These are phyloP conservation scores for Carabus problematicus DNA, from an alignment of 2,888 invertebrate species.

Conservation along the genomic window DNA sequence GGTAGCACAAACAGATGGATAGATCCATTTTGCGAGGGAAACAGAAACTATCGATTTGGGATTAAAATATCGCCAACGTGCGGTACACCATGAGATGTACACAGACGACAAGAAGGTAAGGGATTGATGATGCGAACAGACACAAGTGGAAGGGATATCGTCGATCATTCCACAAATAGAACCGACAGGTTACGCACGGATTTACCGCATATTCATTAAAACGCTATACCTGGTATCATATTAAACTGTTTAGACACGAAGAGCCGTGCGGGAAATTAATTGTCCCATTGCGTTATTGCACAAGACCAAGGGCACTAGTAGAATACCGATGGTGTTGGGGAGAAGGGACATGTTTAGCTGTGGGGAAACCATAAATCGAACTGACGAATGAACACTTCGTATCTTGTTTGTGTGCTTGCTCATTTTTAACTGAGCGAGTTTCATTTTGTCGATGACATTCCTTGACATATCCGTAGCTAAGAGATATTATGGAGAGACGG, in stretches of 20 bases:
- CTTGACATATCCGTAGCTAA: no score
- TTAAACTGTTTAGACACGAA: constrained; percentile 39
- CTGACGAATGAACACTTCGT: constrained; percentile 7
- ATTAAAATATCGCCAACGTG: constrained; percentile 28
- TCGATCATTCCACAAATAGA: constrained; percentile 29
- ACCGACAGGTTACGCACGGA: constrained; percentile 23
- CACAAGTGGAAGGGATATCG: background rate
- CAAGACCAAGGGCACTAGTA: background rate
- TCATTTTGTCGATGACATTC: no score
- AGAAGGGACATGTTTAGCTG: background rate
- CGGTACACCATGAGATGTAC: background rate
- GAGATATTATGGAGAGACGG: no score
- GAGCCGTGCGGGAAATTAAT: constrained; percentile 28
- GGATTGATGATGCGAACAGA: background rate
- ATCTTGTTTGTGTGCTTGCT: no score
- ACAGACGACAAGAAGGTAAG: background rate
- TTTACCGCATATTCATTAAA: constrained; percentile 35
- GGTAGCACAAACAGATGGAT: background rate
- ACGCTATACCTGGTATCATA: constrained; percentile 32
- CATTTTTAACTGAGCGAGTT: no score
- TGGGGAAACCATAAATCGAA: constrained; percentile 32
- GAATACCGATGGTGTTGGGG: no score
- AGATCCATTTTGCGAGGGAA: constrained; percentile 2
- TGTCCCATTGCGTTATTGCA: constrained; percentile 40
- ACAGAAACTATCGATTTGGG: constrained; percentile 33